Base-by-base conservation (phyloP, 2,113 vertebrate genomes). In the Spea multiplicata region DNA sequence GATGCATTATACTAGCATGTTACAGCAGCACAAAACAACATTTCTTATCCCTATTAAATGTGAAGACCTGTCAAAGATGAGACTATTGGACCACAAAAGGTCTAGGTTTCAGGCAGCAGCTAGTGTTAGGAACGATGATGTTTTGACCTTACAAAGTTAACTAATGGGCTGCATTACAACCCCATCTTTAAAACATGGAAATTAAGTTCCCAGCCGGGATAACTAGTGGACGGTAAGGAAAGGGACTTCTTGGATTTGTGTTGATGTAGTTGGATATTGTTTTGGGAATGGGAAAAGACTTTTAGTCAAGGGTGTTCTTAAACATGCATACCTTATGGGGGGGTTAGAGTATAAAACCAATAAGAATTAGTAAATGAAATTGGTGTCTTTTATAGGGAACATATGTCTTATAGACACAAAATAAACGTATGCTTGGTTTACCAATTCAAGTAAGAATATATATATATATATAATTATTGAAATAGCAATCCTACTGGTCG, bases 31-130 rank as follows among this genome's bases (percentile, higher is more conserved):
- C 66, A 67, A 67, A 73, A 30, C 74, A 75, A 66, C 62, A 75
- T 76, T 45, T 75, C 62, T 44, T 44, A 75, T 17, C 47, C 73
- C 50, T 76, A 76, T 76, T 76, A 76, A 76, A 67, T 76, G 48
- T 76, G 74, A 76, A 76, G 49, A 7, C 74, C 66, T 76, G 74
- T 76, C 74, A 76, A 76, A 76, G 52, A 76, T 67, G 74, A 76
- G 48, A 45, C 50, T 44, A 65, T 66, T 52, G 62, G 17, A 75
- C 66, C 73, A 66, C 30, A 59, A 53, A 16, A 73, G 50, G 73
- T 65, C 73, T 74, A 62, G 46, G 50, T 75, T 66, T 75, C 62
- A 75, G 44, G 66, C 10, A 44, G 59, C 30, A 65, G 6, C 46
- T 30, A 30, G 30, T 30, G 1, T 30, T 30, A 17, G 59, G 66